Conservation (phyloP, 2,888 invertebrate species). For the Chloroclysta siterata region DNA sequence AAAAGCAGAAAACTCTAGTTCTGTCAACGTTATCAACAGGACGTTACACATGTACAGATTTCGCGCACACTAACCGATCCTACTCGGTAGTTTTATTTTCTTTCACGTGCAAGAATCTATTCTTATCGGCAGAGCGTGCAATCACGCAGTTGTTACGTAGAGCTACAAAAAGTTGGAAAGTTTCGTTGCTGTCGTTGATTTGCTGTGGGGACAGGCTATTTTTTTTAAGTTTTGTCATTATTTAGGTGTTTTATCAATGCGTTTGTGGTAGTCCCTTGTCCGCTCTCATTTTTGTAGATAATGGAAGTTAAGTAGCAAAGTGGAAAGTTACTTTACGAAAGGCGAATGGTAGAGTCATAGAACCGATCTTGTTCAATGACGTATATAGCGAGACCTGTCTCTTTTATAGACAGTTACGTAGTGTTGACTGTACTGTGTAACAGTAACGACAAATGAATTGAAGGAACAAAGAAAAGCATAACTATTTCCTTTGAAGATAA, state of each 20-base stretch:
- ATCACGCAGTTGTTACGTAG: constrained; percentile 42
- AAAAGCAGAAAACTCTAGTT: constrained; percentile 11
- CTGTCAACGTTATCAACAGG: constrained; percentile 22
- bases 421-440: not conserved
- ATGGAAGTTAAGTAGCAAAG: not conserved
- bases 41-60: constrained; percentile 25
- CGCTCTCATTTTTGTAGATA: not conserved
- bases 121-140: constrained; percentile 41
- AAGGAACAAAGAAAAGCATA: not conserved
- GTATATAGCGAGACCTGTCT: not conserved
- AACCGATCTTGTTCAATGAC: constrained; percentile 3
- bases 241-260: not conserved
- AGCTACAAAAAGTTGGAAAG: constrained; percentile 39
- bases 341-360: constrained; percentile 2
- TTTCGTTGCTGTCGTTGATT: constrained; percentile 30
- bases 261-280: not conserved
- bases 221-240: constrained; percentile 4
- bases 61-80: constrained; percentile 22
- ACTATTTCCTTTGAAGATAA: not conserved
- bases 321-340: constrained; percentile 6
- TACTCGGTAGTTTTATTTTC: constrained; percentile 33
- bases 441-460: not conserved
- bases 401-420: not conserved
- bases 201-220: constrained; percentile 13
- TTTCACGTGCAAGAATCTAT: constrained; percentile 40